These are phyloP conservation scores for Wasmannia auropunctata DNA, from an alignment of 1,140 invertebrate species.

Conservation along the genomic window DNA sequence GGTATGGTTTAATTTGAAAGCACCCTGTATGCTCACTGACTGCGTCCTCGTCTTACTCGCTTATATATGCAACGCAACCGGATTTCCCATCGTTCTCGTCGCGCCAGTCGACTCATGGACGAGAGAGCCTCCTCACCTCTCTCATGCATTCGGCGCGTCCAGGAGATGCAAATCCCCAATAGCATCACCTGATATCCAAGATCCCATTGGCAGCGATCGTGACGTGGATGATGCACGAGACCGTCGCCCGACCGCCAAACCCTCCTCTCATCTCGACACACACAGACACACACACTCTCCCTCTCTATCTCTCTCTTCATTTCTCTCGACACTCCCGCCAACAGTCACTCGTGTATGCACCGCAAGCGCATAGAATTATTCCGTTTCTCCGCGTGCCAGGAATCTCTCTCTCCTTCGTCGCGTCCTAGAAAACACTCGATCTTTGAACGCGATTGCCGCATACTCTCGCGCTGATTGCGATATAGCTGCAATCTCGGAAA, in stretches of 20 bases:
- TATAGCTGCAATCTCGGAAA: constrained; percentile 19
- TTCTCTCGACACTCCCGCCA: background rate
- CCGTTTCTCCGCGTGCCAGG: constrained; percentile 51
- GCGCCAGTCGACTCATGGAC: constrained; percentile 57
- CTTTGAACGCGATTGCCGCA: constrained; percentile 24
- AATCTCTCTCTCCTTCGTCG: constrained; percentile 23
- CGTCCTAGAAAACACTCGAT: constrained; percentile 35
- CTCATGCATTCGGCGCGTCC: constrained; percentile 56
- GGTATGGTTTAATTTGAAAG: constrained; percentile 34
- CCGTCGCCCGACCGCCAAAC: constrained; percentile 3
- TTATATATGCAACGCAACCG: constrained; percentile 68
- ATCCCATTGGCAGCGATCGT: constrained; percentile 72
- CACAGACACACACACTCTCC: background rate
- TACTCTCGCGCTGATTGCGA: constrained; percentile 7
- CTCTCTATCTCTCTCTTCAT: background rate
- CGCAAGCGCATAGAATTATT: constrained; percentile 42
- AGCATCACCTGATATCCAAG: constrained; percentile 69
- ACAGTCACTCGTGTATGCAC: constrained; percentile 43
- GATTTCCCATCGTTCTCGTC: constrained; percentile 73
- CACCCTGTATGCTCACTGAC: constrained; percentile 33
- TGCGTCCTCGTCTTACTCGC: constrained; percentile 51
- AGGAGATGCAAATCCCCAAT: constrained; percentile 74
- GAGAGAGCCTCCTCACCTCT: constrained; percentile 60
- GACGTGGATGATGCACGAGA: constrained; percentile 70
- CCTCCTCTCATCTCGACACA: background rate